These are phyloP conservation scores for Hylaea fasciaria DNA, from an alignment of 2,888 invertebrate genomes.

Conservation along the genomic window DNA sequence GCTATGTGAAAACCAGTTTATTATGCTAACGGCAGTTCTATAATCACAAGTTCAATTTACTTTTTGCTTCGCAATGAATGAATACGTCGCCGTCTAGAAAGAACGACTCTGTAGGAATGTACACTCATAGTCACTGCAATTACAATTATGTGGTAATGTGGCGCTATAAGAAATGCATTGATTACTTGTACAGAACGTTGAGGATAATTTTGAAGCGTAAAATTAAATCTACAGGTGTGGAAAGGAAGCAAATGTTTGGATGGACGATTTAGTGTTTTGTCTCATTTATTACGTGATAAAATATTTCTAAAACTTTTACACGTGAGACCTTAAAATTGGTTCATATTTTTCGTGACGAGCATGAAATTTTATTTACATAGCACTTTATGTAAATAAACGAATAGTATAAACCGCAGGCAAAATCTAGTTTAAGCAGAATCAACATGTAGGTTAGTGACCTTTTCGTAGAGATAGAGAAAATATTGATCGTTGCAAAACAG, in stretches of 20 bases:
- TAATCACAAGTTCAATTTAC: slow-evolving; percentile 72
- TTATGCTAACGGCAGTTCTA: slow-evolving; percentile 64
- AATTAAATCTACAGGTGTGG: neutral
- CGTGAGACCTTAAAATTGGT: too few species aligned
- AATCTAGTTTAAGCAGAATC: slow-evolving; percentile 13
- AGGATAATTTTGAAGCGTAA: neutral
- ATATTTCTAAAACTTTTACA: too few species aligned
- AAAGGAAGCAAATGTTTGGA: too few species aligned
- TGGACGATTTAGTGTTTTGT: too few species aligned
- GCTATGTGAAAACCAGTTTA: slow-evolving; percentile 74
- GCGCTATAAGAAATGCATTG: slow-evolving; percentile 22
- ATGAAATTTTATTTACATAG: too few species aligned
- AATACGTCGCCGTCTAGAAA: slow-evolving; percentile 56
- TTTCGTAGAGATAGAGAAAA: slow-evolving; percentile 20
- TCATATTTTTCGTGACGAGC: too few species aligned
- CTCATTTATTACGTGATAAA: too few species aligned
- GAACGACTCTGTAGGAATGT: slow-evolving; percentile 48
- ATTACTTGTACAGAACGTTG: slow-evolving; percentile 15
- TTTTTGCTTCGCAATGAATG: slow-evolving; percentile 63
- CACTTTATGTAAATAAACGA: too few species aligned
- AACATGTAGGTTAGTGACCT: slow-evolving; percentile 25
- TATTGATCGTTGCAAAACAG: slow-evolving; percentile 28
- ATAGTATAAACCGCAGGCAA: too few species aligned
- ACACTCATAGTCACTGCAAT: slow-evolving; percentile 33
- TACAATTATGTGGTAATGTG: slow-evolving; percentile 19